Evolutionary conservation across 2,797 vertebrate species (phyloP).

Genomic region (Cyclura pinguis): DNA sequence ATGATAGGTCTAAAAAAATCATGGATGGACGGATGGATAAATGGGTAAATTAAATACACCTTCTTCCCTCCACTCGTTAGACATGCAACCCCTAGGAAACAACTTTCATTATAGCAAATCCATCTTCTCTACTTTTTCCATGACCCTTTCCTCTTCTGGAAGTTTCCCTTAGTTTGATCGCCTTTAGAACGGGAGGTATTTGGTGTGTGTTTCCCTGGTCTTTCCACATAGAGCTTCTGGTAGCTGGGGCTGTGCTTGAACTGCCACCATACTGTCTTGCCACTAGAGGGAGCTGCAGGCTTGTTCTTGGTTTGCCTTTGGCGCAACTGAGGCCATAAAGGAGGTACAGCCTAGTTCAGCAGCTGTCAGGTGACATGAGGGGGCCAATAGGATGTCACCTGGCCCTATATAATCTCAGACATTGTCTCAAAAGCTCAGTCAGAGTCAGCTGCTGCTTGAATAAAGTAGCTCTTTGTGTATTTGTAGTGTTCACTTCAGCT

Average conservation of each 20-base stretch:
- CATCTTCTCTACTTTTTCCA: too few species aligned
- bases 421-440: neutral
- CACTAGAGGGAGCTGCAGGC: neutral
- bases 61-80: too few species aligned
- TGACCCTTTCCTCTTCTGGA: too few species aligned
- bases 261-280: neutral
- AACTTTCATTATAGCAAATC: too few species aligned
- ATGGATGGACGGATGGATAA: too few species aligned
- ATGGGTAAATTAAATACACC: too few species aligned
- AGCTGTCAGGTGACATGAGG: neutral
- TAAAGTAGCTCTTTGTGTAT: neutral
- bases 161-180: too few species aligned
- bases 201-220: neutral
- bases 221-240: too few species aligned
- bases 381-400: neutral
- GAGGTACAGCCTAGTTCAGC: neutral
- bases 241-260: neutral
- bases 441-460: too few species aligned
- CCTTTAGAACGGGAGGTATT: neutral
- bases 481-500: neutral
- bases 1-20: too few species aligned
- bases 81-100: neutral
- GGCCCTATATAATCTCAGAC: neutral
- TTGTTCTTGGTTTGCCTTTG: neutral
- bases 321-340: neutral